Evolutionary conservation across 2,113 vertebrate species (phyloP).

Genomic region (Gobius niger): DNA sequence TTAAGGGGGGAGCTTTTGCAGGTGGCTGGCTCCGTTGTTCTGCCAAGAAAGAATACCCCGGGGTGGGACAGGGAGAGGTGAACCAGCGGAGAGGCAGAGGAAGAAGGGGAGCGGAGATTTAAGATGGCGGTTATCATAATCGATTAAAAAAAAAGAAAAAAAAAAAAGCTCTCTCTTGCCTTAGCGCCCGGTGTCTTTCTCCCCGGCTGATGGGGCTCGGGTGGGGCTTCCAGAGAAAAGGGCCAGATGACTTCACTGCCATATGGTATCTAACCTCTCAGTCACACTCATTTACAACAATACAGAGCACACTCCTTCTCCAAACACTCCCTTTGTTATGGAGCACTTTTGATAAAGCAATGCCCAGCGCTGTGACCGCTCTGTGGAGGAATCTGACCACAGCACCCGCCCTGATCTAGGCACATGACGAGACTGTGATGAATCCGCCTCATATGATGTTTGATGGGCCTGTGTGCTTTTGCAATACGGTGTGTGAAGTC

Average conservation of each 20-base stretch:
- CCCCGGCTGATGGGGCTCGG: slow-evolving; percentile 53
- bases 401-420: slow-evolving; percentile 34
- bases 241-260: slow-evolving; percentile 79
- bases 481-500: slow-evolving; percentile 22
- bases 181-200: slow-evolving; percentile 69
- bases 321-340: slow-evolving; percentile 67
- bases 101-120: slow-evolving; percentile 58
- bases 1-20: slow-evolving; percentile 64
- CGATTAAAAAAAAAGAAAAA: slow-evolving; percentile 66
- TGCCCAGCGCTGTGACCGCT: slow-evolving; percentile 39
- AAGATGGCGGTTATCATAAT: slow-evolving; percentile 73
- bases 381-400: slow-evolving; percentile 40
- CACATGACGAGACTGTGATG: slow-evolving; percentile 10
- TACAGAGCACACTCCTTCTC: slow-evolving; percentile 68
- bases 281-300: slow-evolving; percentile 71
- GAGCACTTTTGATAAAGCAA: slow-evolving; percentile 59
- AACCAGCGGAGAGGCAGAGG: slow-evolving; percentile 44
- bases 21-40: slow-evolving; percentile 72
- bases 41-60: slow-evolving; percentile 79
- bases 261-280: slow-evolving; percentile 78
- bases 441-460: slow-evolving; percentile 12
- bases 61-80: slow-evolving; percentile 66
- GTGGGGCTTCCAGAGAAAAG: slow-evolving; percentile 68
- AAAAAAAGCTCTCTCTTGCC: slow-evolving; percentile 40
- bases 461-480: slow-evolving; percentile 17